Conservation (phyloP, 37 sponge, comb jelly and placozoan genomes). For the Bolinopsis microptera region DNA sequence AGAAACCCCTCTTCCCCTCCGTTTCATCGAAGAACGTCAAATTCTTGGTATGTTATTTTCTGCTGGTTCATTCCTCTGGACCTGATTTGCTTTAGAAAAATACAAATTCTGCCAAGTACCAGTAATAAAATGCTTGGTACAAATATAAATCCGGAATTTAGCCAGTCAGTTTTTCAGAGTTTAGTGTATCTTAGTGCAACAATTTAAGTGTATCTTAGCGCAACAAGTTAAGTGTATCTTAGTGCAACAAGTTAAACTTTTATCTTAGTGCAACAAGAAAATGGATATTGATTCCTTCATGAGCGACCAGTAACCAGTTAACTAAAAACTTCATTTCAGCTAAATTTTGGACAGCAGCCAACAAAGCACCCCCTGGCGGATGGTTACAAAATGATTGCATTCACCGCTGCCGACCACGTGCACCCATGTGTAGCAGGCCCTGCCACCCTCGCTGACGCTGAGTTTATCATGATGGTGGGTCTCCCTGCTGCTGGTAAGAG, state of each 20-base stretch:
- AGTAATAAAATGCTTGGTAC: too few species aligned
- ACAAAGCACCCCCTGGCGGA: not conserved
- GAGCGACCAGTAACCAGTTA: too few species aligned
- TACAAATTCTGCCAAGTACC: too few species aligned
- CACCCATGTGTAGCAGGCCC: constrained; percentile 16
- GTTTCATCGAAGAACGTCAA: constrained; percentile 80
- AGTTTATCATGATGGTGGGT: constrained; percentile 86
- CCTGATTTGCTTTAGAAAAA: too few species aligned
- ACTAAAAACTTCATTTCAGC: not conserved
- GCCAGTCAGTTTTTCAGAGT: not conserved
- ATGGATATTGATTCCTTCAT: too few species aligned
- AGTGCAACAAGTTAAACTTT: too few species aligned
- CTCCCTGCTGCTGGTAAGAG: constrained; percentile 96
- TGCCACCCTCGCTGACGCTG: constrained; percentile 62
- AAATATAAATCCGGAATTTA: too few species aligned
- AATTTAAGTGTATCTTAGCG: too few species aligned
- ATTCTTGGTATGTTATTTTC: constrained; percentile 68
- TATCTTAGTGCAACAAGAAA: too few species aligned
- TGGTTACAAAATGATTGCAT: constrained; percentile 60
- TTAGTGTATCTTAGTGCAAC: too few species aligned
- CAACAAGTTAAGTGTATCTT: too few species aligned
- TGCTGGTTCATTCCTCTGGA: too few species aligned
- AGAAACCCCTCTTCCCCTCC: constrained; percentile 80
- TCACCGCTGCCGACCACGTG: not conserved
- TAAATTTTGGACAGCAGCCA: constrained; percentile 61